Evolutionary conservation across 2,797 vertebrate species (phyloP), one percentile per base, ranked within the genome.

Genomic region (Antennarius maculatus): DNA sequence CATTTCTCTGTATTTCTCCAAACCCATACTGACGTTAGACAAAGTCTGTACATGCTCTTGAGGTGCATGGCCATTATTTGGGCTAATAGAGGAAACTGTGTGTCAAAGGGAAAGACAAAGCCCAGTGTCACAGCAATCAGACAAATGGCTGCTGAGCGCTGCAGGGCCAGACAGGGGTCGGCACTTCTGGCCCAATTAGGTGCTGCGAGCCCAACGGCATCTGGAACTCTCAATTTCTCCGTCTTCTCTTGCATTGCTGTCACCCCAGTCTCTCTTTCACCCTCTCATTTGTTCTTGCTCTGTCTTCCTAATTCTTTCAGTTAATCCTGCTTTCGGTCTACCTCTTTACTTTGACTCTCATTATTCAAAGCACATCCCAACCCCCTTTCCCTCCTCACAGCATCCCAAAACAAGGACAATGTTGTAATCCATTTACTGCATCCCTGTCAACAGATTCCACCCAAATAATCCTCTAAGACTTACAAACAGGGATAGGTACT

Each of bases 351-450:
- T 50, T 70, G 69, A 81, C 69, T 42, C 79, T 84, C 63, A 66
- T 89, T 90, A 89, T 88, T 88, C 84, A 77, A 75, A 82, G 78
- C 65, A 56, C 82, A 69, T 82, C 88, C 83, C 82, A 23, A 82
- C 83, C 71, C 76, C 79, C 7, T 82, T 77, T 68, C 76, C 86
- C 77, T 80, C 77, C 70, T 87, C 62, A 43, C 81, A 63, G 73
- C 80, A 68, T 85, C 83, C 82, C 83, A 81, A 92, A 91, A 92
- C 87, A 91, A 91, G 88, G 88, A 89, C 86, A 84, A 86, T 90
- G 77, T 93, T 94, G 92, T 94, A 93, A 94, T 94, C 93, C 91
- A 73, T 89, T 94, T 94, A 93, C 73, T 76, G 71, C 87, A 82
- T 77, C 85, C 83, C 90, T 80, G 90, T 91, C 91, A 92, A 93